Conservation (phyloP, 1,140 invertebrate species). For the Leptoteleia sp. region DNA sequence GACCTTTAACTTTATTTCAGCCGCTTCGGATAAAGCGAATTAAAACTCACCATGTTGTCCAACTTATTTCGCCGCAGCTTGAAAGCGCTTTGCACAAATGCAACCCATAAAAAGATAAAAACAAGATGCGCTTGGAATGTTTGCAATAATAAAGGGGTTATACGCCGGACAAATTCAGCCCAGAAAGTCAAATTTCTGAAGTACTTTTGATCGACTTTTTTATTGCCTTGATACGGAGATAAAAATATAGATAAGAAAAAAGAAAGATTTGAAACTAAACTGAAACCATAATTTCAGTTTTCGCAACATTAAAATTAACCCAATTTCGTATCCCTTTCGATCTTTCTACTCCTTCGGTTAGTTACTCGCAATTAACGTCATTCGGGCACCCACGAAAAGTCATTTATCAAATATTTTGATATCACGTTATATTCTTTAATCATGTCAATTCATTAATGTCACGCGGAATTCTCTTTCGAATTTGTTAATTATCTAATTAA, state of each 20-base stretch:
- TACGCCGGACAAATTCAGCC: neutral
- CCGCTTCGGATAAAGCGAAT: slow-evolving; percentile 42
- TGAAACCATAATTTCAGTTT: neutral
- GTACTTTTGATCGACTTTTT: too few relatives aligned
- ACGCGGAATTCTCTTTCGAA: neutral
- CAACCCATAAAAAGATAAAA: slow-evolving; percentile 1
- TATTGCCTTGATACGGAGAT: too few relatives aligned
- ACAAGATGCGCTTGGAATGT: neutral
- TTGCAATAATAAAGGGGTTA: neutral
- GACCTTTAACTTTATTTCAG: slow-evolving; percentile 47
- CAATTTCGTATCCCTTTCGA: neutral
- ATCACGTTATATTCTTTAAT: neutral
- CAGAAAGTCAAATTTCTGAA: too few relatives aligned
- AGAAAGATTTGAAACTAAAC: too few relatives aligned
- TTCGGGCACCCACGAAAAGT: slow-evolving; percentile 7
- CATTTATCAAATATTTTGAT: slow-evolving; percentile 9
- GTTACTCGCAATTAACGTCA: slow-evolving; percentile 6
- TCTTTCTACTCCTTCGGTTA: neutral
- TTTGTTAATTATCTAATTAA: slow-evolving; percentile 13
- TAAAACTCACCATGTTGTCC: slow-evolving; percentile 51
- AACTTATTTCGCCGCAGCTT: slow-evolving; percentile 25
- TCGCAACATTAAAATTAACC: neutral
- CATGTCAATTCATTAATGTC: neutral
- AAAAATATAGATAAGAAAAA: neutral
- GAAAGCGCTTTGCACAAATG: slow-evolving; percentile 4